phyloP scores from a whole-genome alignment of 2,888 invertebrate genomes.

The Eilema depressum region DNA sequence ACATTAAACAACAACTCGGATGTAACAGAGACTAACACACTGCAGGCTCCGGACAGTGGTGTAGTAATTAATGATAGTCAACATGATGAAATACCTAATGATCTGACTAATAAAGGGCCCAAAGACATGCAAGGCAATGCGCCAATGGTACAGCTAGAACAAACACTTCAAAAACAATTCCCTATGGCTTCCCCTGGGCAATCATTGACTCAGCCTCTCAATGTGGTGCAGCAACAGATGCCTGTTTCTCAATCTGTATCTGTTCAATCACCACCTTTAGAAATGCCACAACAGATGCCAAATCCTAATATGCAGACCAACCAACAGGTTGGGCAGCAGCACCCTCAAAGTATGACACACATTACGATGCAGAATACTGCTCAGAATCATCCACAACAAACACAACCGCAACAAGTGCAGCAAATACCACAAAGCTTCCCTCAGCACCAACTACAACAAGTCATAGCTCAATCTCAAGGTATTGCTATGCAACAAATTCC shows the following conservation, averaged over 20 bases:
- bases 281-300: conserved; percentile 84
- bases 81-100: conserved; percentile 83
- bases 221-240: conserved; percentile 80
- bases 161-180: conserved; percentile 83
- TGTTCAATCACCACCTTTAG: conserved; percentile 84
- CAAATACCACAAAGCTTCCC: conserved; percentile 86
- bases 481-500: conserved; percentile 85
- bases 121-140: conserved; percentile 83
- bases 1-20: conserved; percentile 83
- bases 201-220: conserved; percentile 82
- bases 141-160: conserved; percentile 79
- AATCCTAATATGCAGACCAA: conserved; percentile 76
- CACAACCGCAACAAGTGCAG: conserved; percentile 82
- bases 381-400: conserved; percentile 73
- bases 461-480: conserved; percentile 82
- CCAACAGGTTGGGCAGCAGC: conserved; percentile 82
- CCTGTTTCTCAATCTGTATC: conserved; percentile 80
- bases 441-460: conserved; percentile 85
- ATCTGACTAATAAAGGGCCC: conserved; percentile 81
- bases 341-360: conserved; percentile 85
- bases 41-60: conserved; percentile 84
- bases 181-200: conserved; percentile 85
- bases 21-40: conserved; percentile 72
- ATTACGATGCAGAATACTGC: conserved; percentile 81
- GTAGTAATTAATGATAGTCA: conserved; percentile 84